Evolutionary conservation across 2,113 vertebrate genomes (phyloP).

Genomic region (Oncorhynchus clarkii): DNA sequence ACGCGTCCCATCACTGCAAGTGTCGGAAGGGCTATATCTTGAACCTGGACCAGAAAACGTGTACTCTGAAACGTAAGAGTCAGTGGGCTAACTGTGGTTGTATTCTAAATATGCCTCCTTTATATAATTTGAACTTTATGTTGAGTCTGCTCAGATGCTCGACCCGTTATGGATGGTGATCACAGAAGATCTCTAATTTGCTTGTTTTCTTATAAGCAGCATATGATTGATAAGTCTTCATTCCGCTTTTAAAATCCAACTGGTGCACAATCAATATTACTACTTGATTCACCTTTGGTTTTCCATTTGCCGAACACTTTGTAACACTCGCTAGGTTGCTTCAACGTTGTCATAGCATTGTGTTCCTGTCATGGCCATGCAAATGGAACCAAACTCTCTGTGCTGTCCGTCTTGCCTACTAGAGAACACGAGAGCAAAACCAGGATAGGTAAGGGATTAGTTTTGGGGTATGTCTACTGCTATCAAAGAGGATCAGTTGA

Average conservation of each 20-base stretch:
- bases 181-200: neutral
- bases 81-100: neutral
- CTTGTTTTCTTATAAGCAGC: constrained; percentile 3
- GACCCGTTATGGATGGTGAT: neutral
- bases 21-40: constrained; percentile 77
- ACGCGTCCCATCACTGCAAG: constrained; percentile 73
- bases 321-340: constrained; percentile 36
- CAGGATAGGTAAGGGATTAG: neutral
- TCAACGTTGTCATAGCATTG: constrained; percentile 27
- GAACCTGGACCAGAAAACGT: constrained; percentile 80
- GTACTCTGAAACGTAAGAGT: constrained; percentile 76
- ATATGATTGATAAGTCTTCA: constrained; percentile 9
- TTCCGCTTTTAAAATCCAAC: constrained; percentile 34
- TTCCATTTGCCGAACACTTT: constrained; percentile 44
- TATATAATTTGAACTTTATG: constrained; percentile 7
- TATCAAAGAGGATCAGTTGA: neutral
- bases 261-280: constrained; percentile 21
- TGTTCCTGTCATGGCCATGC: constrained; percentile 11
- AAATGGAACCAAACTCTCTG: constrained; percentile 26
- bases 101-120: constrained; percentile 23
- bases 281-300: constrained; percentile 27
- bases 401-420: neutral
- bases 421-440: neutral
- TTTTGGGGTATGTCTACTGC: neutral
- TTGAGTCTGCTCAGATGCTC: constrained; percentile 15